Base-by-base conservation (phyloP, 2,888 invertebrate species). In the Drosophila ezoana region DNA sequence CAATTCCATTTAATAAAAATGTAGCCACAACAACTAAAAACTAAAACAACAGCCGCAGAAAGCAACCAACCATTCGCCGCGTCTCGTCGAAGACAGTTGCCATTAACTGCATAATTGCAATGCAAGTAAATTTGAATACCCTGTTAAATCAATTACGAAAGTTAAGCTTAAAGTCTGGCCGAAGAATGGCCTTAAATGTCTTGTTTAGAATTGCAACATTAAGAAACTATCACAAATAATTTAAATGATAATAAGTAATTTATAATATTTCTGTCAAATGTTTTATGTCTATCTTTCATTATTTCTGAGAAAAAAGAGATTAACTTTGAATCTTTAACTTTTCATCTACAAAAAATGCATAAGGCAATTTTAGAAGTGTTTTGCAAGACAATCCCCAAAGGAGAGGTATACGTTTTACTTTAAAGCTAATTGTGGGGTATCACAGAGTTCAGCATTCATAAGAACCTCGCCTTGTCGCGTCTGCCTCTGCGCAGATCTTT, bases 1-100 rank as follows among this genome's bases (percentile, higher is more conserved):
- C 90, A 90, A 90, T 90, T 90, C 82, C 82, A 78, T 79, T 89
- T 87, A 82, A 85, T 89, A 90, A 86, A 90, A 90, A 84, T 85
- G 87, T 89, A 81, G 72, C 76, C 72, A 48, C 64, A 57, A 56
- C 60, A 52, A 62, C 54, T 57, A 58, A 40, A 49, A 52, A 62
- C 54, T 57, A 58, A 40, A 49, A 53, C 65, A 60, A 33, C 69
- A 41, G 38, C 9, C 28, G 18, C 18, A 54, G 49, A 78, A 81
- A 52, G 52, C 64, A 44, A 53, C 5, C 51, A 67, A 44, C 63
- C 37, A 59, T 11, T 43, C 20, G 59, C 58, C 47, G 53, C 57
- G 40, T 49, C 51, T 41, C 38, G 33, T 40, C 32, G 14, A 43
- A 43, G 33, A 44, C 14, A 44, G 54, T 54, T 54, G 54, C 54